Percentiles rank a stretch among this genome's conserved stretches.
These are phyloP conservation scores for Holothuria glaberrima DNA, from an alignment of 35 echinoderm and acorn worm genomes.

Conservation along the genomic window DNA sequence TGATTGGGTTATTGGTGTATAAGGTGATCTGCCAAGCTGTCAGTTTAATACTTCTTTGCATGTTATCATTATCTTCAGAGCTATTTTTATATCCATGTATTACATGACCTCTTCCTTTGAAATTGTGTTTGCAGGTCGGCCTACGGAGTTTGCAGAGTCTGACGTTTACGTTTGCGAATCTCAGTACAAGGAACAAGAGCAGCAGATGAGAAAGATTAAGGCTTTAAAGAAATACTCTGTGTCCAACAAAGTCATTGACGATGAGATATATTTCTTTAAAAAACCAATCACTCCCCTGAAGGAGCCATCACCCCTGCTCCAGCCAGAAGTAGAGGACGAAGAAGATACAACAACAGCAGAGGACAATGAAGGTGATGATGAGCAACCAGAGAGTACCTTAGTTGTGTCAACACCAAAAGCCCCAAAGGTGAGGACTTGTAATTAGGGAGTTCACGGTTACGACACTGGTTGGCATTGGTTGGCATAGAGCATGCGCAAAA, in stretches of 20 bases:
- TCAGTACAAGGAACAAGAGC: constrained; percentile 94
- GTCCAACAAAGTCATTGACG: constrained; percentile 95
- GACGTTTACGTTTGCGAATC: constrained; percentile 93
- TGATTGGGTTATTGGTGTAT: too few relatives aligned
- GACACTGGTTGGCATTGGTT: too few relatives aligned
- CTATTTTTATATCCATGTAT: too few relatives aligned
- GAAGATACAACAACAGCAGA: constrained; percentile 29
- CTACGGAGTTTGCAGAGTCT: constrained; percentile 81
- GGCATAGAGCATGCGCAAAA: too few relatives aligned
- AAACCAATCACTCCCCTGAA: constrained; percentile 97
- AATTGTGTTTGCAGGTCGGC: constrained; percentile 67
- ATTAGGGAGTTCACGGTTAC: too few relatives aligned
- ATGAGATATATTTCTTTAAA: constrained; percentile 99
- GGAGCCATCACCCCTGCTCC: constrained; percentile 92
- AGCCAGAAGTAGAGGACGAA: constrained; percentile 70
- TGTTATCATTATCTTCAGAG: too few relatives aligned
- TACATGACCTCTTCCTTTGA: too few relatives aligned
- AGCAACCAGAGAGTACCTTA: constrained; percentile 41
- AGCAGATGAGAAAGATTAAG: constrained; percentile 89
- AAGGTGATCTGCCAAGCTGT: too few relatives aligned
- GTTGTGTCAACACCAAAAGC: constrained; percentile 48
- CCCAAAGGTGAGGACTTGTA: constrained; percentile 24
- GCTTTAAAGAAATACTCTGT: constrained; percentile 81
- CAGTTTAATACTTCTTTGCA: too few relatives aligned
- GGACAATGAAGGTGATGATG: constrained; percentile 47